Percentiles rank a stretch among this genome's conserved stretches.
Conservation (phyloP, 2,888 invertebrate species). For the Dinocampus coccinellae region DNA sequence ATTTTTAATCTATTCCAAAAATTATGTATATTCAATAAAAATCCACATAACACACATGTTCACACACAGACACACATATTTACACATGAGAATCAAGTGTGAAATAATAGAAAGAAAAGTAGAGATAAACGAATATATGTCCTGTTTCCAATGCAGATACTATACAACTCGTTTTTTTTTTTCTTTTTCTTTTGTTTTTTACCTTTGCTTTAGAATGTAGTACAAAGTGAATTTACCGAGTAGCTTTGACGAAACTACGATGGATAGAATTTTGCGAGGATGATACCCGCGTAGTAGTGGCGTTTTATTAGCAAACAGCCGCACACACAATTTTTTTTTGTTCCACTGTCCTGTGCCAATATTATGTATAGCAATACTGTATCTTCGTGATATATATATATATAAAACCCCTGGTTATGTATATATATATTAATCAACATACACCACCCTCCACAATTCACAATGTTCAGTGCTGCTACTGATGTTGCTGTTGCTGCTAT, state of each 20-base stretch:
- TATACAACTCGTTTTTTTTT: too few species aligned
- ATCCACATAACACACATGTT: slow-evolving; percentile 15
- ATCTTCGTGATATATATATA: background rate
- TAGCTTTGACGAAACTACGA: background rate
- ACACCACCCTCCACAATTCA: slow-evolving; percentile 7
- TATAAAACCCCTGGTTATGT: slow-evolving; percentile 37
- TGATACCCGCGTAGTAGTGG: background rate
- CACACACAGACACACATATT: slow-evolving; percentile 7
- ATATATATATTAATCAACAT: background rate
- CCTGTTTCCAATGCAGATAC: too few species aligned
- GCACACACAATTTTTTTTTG: background rate
- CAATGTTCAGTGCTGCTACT: background rate
- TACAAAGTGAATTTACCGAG: slow-evolving; percentile 6
- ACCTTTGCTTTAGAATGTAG: too few species aligned
- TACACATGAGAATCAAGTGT: too few species aligned
- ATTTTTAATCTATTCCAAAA: slow-evolving; percentile 33
- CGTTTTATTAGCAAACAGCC: background rate
- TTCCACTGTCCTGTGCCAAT: background rate
- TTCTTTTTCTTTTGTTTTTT: background rate
- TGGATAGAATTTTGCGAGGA: background rate
- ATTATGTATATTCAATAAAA: background rate
- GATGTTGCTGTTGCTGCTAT: background rate
- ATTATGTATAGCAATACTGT: background rate
- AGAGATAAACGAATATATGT: slow-evolving; percentile 3
- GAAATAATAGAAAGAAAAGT: slow-evolving; percentile 26